Base-by-base conservation (phyloP, 2,113 vertebrate species). In the Passer domesticus region DNA sequence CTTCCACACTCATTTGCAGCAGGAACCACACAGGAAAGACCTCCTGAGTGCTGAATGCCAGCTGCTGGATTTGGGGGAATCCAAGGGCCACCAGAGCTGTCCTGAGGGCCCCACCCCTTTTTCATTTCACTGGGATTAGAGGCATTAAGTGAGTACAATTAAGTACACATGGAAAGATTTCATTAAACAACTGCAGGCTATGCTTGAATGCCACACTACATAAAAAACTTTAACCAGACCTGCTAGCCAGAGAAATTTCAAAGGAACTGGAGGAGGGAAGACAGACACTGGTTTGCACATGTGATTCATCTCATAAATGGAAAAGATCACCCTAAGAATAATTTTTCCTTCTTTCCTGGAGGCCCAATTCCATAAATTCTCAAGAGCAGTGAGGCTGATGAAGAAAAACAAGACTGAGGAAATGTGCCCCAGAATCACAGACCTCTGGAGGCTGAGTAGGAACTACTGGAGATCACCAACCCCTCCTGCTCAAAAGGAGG, bases 101-200 rank as follows among this genome's bases (percentile, higher is more conserved):
- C 33, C 25, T 10, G 28, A 16, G 0, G 1, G 39, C 24, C 24
- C 30, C 43, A 55, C 20, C 10, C 31, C 3, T 1, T 47, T 50
- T 63, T 30, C 18, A 7, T n/a, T 67, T 63, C 27, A 53, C 39
- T 16, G 76, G 23, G 10, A 16, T 33, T n/a, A 19, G 21, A 64
- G n/a, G 17, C 9, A 19, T 81, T 17, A n/a, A 82, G 28, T 11
- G 5, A 64, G 4, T 16, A 43, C 30, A 50, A 59, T 16, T 59
- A 80, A 73, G 73, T 15, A 47, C 2, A 44, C 3, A 13, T 4
- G 16, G 22, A 13, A 39, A 43, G 14, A 14, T n/a, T 67, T 37
- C 8, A 24, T 41, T 21, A 33, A 68, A 52, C 18, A 68, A 33
- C 15, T 30, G 17, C 39, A 77, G 43, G 8, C 19, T 10, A 10